Evolutionary conservation across 2,797 vertebrate species (phyloP).

Genomic region (Chiroxiphia lanceolata): DNA sequence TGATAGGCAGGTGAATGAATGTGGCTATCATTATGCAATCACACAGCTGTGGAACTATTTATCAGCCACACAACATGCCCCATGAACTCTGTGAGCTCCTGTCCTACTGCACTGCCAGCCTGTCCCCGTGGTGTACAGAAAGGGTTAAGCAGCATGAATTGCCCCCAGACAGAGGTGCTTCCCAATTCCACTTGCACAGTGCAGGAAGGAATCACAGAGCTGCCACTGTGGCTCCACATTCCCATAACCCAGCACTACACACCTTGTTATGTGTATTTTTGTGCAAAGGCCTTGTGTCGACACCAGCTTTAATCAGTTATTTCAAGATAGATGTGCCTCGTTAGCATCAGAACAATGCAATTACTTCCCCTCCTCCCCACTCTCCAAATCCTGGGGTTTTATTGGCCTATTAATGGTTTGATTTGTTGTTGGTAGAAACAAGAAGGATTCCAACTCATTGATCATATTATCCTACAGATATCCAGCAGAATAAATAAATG

Average conservation of each 20-base stretch:
- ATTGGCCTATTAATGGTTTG: conserved; percentile 73
- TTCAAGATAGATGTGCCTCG: conserved; percentile 72
- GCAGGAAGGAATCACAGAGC: neutral
- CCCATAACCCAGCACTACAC: neutral
- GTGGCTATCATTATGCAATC: conserved; percentile 78
- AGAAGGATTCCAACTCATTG: conserved; percentile 57
- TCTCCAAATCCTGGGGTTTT: conserved; percentile 69
- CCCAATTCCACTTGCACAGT: neutral
- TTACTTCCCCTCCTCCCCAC: conserved; percentile 65
- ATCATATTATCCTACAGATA: conserved; percentile 59
- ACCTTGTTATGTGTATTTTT: neutral
- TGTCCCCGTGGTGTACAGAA: neutral
- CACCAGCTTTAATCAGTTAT: conserved; percentile 65
- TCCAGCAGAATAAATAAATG: conserved; percentile 40
- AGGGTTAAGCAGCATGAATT: conserved; percentile 9
- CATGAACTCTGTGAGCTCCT: conserved; percentile 17
- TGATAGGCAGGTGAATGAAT: conserved; percentile 79
- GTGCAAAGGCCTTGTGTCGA: conserved; percentile 1
- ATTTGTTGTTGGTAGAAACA: conserved; percentile 71
- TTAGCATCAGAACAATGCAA: conserved; percentile 71
- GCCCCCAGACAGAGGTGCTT: neutral
- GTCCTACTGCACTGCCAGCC: neutral
- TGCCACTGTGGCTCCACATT: neutral
- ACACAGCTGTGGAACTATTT: conserved; percentile 68
- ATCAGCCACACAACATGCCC: conserved; percentile 49